Evolutionary conservation across 2,888 invertebrate genomes (phyloP).

Genomic region (Diarsia dahlii): DNA sequence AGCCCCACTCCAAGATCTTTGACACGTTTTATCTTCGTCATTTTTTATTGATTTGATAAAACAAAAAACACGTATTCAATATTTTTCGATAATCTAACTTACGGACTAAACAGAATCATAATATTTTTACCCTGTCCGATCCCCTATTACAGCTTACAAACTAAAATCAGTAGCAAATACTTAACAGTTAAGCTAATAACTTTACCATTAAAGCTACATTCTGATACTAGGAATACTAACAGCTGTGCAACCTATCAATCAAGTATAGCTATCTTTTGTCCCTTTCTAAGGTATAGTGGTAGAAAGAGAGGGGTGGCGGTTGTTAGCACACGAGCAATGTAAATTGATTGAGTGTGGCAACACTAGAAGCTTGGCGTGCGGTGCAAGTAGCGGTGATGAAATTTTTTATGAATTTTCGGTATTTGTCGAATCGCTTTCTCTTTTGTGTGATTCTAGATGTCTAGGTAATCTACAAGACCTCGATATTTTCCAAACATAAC

Average conservation of each 20-base stretch:
- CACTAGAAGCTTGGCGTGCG: slow-evolving; percentile 57
- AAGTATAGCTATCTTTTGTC: slow-evolving; percentile 45
- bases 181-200: slow-evolving; percentile 36
- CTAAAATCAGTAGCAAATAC: slow-evolving; percentile 35
- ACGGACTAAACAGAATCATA: too few relatives aligned
- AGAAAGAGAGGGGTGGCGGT: slow-evolving; percentile 50
- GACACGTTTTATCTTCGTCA: too few relatives aligned
- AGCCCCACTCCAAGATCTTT: too few relatives aligned
- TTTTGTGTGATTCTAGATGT: neutral
- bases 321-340: slow-evolving; percentile 61
- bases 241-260: slow-evolving; percentile 66
- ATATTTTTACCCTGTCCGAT: too few relatives aligned
- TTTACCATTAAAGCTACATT: slow-evolving; percentile 59
- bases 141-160: neutral
- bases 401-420: too few relatives aligned
- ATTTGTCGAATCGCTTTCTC: neutral
- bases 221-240: slow-evolving; percentile 57
- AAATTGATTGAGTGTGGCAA: slow-evolving; percentile 67
- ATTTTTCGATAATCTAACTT: too few relatives aligned
- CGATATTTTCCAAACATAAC: neutral
- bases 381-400: slow-evolving; percentile 43
- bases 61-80: too few relatives aligned
- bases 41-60: too few relatives aligned
- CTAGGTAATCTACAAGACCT: neutral
- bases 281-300: slow-evolving; percentile 29